Percentiles rank a stretch among this genome's conserved stretches.
Conservation (phyloP, 2,888 invertebrate genomes). For the Yponomeuta plumbellus region DNA sequence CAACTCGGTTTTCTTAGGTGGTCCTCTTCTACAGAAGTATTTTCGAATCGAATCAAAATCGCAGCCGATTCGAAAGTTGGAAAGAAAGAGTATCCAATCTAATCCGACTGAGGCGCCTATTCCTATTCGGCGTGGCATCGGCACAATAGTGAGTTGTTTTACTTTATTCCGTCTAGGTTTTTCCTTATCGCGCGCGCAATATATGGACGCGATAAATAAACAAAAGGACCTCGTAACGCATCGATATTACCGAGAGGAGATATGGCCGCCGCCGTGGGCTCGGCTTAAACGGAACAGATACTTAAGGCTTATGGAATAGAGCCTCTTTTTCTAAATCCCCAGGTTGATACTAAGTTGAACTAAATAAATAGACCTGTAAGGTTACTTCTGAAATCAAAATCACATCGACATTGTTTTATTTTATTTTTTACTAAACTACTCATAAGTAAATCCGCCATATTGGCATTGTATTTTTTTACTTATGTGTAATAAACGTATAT, state of each 20-base stretch:
- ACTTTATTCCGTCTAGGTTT: constrained; percentile 1
- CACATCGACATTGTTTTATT: too few relatives aligned
- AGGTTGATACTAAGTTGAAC: too few relatives aligned
- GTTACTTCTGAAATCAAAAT: too few relatives aligned
- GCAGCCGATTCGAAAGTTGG: not conserved
- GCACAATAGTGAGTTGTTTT: not conserved
- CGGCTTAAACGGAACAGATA: not conserved
- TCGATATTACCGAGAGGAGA: constrained; percentile 12
- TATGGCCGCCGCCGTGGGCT: not conserved
- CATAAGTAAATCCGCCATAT: too few relatives aligned
- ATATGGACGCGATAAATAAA: constrained; percentile 18
- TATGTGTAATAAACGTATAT: too few relatives aligned
- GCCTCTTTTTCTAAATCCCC: too few relatives aligned
- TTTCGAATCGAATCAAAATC: not conserved
- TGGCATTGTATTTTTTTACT: too few relatives aligned
- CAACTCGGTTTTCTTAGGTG: too few relatives aligned
- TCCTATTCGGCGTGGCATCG: not conserved
- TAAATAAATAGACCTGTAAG: too few relatives aligned
- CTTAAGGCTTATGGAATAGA: too few relatives aligned
- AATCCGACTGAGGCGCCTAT: not conserved
- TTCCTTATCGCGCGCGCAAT: constrained; percentile 15
- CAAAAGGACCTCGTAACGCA: constrained; percentile 14
- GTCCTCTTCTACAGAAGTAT: not conserved
- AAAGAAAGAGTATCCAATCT: not conserved
- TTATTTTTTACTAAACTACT: too few relatives aligned